Base-by-base conservation (phyloP, 1,140 invertebrate genomes). In the Scaptodrosophila lebanonensis region DNA sequence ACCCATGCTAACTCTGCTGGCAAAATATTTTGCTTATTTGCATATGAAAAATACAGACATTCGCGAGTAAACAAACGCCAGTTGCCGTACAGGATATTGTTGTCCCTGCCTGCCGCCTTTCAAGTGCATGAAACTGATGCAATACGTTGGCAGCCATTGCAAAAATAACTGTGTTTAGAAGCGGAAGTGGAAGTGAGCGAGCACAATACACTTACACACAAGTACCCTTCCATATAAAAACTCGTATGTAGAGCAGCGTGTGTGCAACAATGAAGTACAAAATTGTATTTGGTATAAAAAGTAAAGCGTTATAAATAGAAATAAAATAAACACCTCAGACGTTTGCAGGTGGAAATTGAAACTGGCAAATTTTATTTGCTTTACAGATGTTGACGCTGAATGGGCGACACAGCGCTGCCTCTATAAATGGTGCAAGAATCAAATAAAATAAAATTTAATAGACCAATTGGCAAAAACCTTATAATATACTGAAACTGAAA, bases 21-120 rank as follows among this genome's bases (percentile, higher is more conserved):
- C 44, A 66, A 82, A 82, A 73, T 66, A 73, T 57, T 66, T 47
- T 54, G 57, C 66, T 66, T 79, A 79, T 79, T 79, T 79, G 75
- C 75, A 82, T 73, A 63, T 50, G n/a, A 65, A 60, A 61, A 67
- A 67, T 67, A 66, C 36, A 65, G 42, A 50, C 13, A 38, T 42
- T 47, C 53, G 63, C 59, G 63, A 15, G 48, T 52, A 44, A 43
- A 38, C 48, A 57, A 72, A 66, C 48, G 27, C 44, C 11, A 20
- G 30, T 7, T 18, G 30, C 15, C 18, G 32, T 17, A 33, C 3
- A 15, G 20, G 33, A n/a, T 49, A 45, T 51, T 20, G 43, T 71
- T 50, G 50, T 71, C n/a, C n/a, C n/a, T n/a, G 52, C 47, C 36
- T 33, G 45, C 20, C 61, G 38, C 40, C 53, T 43, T 60, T 76